phyloP scores from a whole-genome alignment of 2,888 invertebrate genomes.

The Athalia cordata region DNA sequence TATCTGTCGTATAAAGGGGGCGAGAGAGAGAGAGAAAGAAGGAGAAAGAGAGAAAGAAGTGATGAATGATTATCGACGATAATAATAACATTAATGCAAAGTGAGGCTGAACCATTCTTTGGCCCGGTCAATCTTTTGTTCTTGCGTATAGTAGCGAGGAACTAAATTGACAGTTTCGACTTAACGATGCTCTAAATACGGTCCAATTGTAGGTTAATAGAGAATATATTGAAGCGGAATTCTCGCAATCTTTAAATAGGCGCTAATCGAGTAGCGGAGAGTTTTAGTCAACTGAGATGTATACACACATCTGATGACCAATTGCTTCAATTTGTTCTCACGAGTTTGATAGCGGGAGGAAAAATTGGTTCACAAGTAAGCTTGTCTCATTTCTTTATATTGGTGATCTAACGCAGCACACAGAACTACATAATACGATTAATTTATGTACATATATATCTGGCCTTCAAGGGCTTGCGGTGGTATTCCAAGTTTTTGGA shows the following conservation, averaged over 20 bases:
- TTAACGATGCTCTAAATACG: background rate
- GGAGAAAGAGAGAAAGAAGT: no score
- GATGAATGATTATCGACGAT: background rate
- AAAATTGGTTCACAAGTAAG: background rate
- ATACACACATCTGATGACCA: background rate
- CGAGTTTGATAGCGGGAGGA: background rate
- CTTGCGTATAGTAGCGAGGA: background rate
- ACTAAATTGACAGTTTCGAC: background rate
- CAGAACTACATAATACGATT: no score
- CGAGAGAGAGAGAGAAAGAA: no score
- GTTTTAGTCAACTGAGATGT: background rate
- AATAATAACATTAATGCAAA: background rate
- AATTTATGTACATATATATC: no score
- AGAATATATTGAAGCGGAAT: background rate
- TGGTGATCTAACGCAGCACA: no score
- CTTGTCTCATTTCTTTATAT: background rate
- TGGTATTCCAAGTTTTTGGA: no score
- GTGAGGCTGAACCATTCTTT: background rate
- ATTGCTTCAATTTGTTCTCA: slow-evolving; percentile 19
- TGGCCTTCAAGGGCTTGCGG: no score
- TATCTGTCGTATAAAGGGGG: no score
- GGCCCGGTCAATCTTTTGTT: slow-evolving; percentile 6
- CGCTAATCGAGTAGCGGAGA: background rate
- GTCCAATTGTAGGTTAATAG: background rate
- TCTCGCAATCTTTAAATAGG: no score